Evolutionary conservation across 2,888 invertebrate species (phyloP).

Genomic region (Amiota communis): DNA sequence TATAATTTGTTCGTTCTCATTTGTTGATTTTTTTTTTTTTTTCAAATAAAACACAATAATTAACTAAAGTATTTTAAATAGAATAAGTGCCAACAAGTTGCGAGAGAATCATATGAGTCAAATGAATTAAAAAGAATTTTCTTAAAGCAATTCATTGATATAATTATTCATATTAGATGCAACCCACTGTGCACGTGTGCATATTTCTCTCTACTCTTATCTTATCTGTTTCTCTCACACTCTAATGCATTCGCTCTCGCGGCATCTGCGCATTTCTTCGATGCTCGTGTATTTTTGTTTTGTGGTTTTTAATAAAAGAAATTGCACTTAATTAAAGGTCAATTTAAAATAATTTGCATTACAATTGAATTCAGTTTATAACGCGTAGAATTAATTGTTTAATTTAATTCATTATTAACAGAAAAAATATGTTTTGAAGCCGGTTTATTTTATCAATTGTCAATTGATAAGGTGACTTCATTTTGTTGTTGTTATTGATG

Average conservation of each 20-base stretch:
- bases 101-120: no score
- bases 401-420: not conserved
- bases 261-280: not conserved
- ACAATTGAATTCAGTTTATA: not conserved
- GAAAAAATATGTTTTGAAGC: not conserved
- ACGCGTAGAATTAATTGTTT: not conserved
- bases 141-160: no score
- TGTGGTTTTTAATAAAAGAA: not conserved
- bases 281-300: not conserved
- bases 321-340: conserved; percentile 3
- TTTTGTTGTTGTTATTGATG: conserved; percentile 10
- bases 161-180: no score
- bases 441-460: conserved; percentile 22
- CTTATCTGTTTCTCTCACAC: not conserved
- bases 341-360: not conserved
- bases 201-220: not conserved
- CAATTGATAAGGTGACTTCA: conserved; percentile 5
- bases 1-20: no score
- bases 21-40: no score
- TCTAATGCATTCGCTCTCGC: not conserved
- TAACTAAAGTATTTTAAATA: no score
- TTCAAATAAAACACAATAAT: no score
- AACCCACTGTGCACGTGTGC: conserved; percentile 2
- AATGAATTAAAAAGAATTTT: no score
- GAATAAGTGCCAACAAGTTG: no score